Base-by-base conservation (phyloP, 2,113 vertebrate species). In the Aptenodytes forsteri region DNA sequence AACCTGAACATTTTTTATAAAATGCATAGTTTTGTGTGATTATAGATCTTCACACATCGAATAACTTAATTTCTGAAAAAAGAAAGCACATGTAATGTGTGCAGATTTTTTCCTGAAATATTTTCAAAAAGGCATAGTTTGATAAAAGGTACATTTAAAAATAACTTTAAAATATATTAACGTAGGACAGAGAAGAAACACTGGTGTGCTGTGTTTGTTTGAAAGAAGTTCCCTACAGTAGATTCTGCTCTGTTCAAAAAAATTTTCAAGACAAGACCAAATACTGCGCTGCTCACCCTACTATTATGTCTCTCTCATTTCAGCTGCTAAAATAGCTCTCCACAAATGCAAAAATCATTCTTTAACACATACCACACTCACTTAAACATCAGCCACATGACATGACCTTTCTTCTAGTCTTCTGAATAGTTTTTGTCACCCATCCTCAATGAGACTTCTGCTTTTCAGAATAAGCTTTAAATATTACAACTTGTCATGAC, bases 401-500 rank as follows among this genome's bases (percentile, higher is more conserved):
- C 27, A 15, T 44, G 92, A 91, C 59, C 59, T 83, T 89, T 76
- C 30, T 65, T 94, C 16, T 69, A 79, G 38, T 59, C 9, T 85
- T 91, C 46, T 29, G 36, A 88, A 49, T 64, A 59, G 12, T 55
- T 87, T 76, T 49, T 75, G 23, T 80, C 55, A 94, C 36, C 52
- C 47, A 49, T 80, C 25, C 70, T 91, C 66, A 61, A 26, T 59
- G 46, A 92, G 54, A 58, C 4, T 92, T 95, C 25, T 73, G 16
- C 38, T 77, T 96, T 94, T 89, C 54, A 87, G 66, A 93, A 81
- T 56, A 79, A 87, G 29, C 14, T 72, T 89, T 85, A 78, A 86
- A 83, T 92, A 75, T 69, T 83, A 70, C 16, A 46, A n/a, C 44
- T 73, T 97, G 40, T 93, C 71, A 94, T 67, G 49, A 90, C 52